Conservation (phyloP, 2,113 vertebrate genomes). For the Ursus arctos region DNA sequence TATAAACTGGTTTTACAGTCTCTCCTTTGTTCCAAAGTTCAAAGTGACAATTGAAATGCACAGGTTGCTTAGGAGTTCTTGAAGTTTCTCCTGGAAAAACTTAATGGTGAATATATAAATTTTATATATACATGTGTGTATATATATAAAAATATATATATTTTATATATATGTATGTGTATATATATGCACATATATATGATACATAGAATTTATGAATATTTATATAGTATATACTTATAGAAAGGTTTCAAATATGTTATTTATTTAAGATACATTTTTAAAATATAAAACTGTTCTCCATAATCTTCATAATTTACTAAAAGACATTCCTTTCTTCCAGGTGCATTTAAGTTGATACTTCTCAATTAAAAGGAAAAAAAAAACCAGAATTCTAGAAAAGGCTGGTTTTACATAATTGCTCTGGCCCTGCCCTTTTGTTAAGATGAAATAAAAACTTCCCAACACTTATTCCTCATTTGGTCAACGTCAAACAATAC, state of each 20-base stretch:
- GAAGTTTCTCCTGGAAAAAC: conserved; percentile 83
- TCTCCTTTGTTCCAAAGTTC: conserved; percentile 92
- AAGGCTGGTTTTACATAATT: conserved; percentile 85
- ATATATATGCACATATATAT: conserved; percentile 15
- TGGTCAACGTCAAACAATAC: conserved; percentile 85
- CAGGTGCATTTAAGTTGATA: conserved; percentile 84
- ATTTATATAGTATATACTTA: not conserved
- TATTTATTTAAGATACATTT: conserved; percentile 40
- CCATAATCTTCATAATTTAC: conserved; percentile 84
- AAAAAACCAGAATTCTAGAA: conserved; percentile 80
- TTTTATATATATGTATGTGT: conserved; percentile 77
- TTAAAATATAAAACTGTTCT: conserved; percentile 69
- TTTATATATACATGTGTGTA: conserved; percentile 73
- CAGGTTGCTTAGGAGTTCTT: conserved; percentile 88
- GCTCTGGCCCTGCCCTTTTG: conserved; percentile 63
- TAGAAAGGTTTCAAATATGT: conserved; percentile 9
- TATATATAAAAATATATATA: conserved; percentile 79
- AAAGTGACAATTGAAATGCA: conserved; percentile 92
- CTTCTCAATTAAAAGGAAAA: conserved; percentile 86
- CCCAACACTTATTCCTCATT: conserved; percentile 83
- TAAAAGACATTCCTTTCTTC: conserved; percentile 83
- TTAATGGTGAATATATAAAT: conserved; percentile 84
- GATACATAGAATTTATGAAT: conserved; percentile 46
- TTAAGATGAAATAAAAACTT: conserved; percentile 83
- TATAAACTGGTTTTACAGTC: conserved; percentile 94